Percentiles rank a stretch among this genome's conserved stretches.
These are phyloP conservation scores for Rhynchonycteris naso DNA, from an alignment of 2,797 vertebrate genomes.

Conservation along the genomic window DNA sequence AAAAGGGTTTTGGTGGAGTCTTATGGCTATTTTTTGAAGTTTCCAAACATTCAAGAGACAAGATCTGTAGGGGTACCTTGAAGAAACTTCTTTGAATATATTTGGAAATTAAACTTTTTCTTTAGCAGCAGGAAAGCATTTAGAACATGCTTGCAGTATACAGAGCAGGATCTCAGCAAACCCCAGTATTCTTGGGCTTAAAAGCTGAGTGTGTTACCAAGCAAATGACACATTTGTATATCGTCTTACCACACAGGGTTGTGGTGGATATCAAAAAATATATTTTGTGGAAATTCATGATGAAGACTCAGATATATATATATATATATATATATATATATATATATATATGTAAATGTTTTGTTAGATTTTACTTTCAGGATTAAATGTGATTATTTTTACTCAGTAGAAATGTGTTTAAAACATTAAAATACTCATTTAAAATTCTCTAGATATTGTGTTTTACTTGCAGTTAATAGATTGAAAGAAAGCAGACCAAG, in stretches of 20 bases:
- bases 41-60: neutral
- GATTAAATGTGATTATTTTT: neutral
- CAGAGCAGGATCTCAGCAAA: neutral
- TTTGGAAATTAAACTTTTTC: slow-evolving; percentile 14
- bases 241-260: neutral
- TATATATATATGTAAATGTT: neutral
- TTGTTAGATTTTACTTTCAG: neutral
- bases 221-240: neutral
- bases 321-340: neutral
- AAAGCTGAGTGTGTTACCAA: neutral
- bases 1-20: too few relatives aligned
- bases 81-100: neutral
- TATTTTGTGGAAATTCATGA: neutral
- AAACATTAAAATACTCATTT: neutral
- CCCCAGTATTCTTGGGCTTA: neutral
- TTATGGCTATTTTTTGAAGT: neutral
- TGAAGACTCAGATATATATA: neutral
- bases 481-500: neutral
- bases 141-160: neutral
- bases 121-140: neutral
- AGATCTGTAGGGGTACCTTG: neutral
- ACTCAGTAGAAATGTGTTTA: neutral
- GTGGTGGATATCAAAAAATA: neutral
- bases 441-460: neutral
- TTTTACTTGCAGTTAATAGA: neutral